Evolutionary conservation across 2,888 invertebrate species (phyloP), one percentile per base, ranked within the genome.

Genomic region (Cataglyphis cursor): DNA sequence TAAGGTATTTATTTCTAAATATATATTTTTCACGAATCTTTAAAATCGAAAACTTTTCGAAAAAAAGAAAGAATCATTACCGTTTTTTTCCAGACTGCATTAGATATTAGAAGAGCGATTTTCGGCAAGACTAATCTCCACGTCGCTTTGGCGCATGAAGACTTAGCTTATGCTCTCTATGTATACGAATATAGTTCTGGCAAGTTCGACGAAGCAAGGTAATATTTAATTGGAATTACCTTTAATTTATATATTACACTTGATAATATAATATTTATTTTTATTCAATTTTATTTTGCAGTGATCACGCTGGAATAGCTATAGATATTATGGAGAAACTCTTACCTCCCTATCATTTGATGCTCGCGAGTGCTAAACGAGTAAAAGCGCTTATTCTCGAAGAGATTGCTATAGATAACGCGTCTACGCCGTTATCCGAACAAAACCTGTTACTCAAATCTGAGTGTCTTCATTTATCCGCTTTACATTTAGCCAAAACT

Each of bases 321-420:
- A 98, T 98, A 75, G 95, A 96, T 64, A 98, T 98, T 84, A 97
- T 98, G 96, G 96, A 97, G 94, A 96, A 97, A 90, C 95, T 99
- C 82, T 96, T 99, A 84, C 98, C 98, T 0, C 95, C 96, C 6
- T 97, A 98, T 92, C 98, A 99, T 94, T 95, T 99, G 81, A 96
- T 98, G 95, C 95, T 99, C 88, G 98, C 98, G 1, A 98, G 98
- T 3, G 98, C 98, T 0, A 98, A 98, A 94, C 96, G 98, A 87
- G 98, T 99, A 0, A 98, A 98, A 95, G 99, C 99, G 1, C 96
- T 99, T 84, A 98, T 99, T 75, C 95, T 99, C 51, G 99, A 99
- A 95, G 99, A 99, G 95, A 98, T 99, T 75, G 99, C 99, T 0
- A 96, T 99, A 51, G 98, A 99, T 95, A 97, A 97, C 90, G 96